phyloP scores from a whole-genome alignment of 37 sponge, comb jelly and placozoan genomes.

The Hormiphora californensis region DNA sequence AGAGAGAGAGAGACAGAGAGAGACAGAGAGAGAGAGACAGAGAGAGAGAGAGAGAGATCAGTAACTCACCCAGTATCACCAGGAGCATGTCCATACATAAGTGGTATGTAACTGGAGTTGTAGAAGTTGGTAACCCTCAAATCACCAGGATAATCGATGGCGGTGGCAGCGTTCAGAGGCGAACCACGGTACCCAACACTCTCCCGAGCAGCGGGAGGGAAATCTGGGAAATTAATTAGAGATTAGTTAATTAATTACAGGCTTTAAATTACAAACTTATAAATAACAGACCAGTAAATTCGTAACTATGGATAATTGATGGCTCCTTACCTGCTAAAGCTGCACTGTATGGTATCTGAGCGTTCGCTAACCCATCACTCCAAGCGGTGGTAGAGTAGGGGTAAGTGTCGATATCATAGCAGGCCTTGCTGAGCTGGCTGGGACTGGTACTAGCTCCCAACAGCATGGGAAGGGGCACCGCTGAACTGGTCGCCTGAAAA shows the following conservation, averaged over 20 bases:
- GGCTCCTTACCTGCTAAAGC: too few species aligned
- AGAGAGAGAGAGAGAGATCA: too few species aligned
- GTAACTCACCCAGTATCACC: slow-evolving; percentile 54
- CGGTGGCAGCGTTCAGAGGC: background rate
- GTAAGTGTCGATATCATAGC: slow-evolving; percentile 38
- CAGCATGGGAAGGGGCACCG: slow-evolving; percentile 47
- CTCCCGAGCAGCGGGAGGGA: slow-evolving; percentile 16
- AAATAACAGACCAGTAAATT: too few species aligned
- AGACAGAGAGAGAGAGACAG: too few species aligned
- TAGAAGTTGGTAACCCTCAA: slow-evolving; percentile 49
- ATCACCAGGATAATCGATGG: slow-evolving; percentile 13
- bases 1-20: too few species aligned
- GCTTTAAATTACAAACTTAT: too few species aligned
- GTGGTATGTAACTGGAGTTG: slow-evolving; percentile 52
- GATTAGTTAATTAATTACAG: too few species aligned
- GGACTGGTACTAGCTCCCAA: slow-evolving; percentile 30
- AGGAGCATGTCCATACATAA: slow-evolving; percentile 37
- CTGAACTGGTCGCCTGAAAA: slow-evolving; percentile 18
- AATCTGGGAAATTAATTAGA: slow-evolving; percentile 52
- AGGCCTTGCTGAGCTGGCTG: slow-evolving; percentile 24
- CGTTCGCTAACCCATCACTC: slow-evolving; percentile 38
- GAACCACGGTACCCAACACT: slow-evolving; percentile 5
- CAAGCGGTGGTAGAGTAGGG: slow-evolving; percentile 39
- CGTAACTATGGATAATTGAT: too few species aligned
- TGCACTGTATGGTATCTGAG: slow-evolving; percentile 47